A percentile compares a stretch with the other conserved stretches of the same genome.
phyloP scores from a whole-genome alignment of 2,113 vertebrate genomes.

The Megatriorchis doriae region DNA sequence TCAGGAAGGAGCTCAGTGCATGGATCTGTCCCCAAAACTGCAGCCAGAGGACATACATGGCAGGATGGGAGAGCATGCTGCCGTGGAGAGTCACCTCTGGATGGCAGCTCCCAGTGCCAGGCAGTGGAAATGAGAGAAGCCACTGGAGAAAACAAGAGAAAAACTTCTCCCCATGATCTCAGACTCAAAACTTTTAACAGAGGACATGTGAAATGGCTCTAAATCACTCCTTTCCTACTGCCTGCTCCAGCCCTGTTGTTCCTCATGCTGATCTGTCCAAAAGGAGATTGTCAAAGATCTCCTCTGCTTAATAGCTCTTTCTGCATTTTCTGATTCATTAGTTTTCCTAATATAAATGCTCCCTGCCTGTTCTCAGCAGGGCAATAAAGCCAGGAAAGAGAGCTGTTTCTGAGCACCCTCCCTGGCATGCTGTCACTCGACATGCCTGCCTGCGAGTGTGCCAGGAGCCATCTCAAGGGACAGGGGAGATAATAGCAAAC shows the following conservation, averaged over 20 bases:
- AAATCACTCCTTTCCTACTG: background rate
- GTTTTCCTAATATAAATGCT: background rate
- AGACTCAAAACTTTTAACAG: background rate
- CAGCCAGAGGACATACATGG: background rate
- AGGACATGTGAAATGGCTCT: background rate
- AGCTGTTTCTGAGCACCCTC: background rate
- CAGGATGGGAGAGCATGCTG: background rate
- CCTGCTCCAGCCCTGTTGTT: background rate
- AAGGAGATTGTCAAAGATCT: background rate
- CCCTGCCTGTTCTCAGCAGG: background rate
- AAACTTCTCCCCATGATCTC: background rate
- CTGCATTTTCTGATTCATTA: constrained; percentile 9
- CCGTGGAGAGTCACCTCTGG: background rate
- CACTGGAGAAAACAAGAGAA: background rate
- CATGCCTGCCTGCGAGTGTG: background rate
- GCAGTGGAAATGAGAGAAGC: background rate
- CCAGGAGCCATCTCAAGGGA: background rate
- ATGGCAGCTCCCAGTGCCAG: background rate
- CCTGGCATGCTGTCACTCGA: accelerated
- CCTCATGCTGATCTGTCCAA: background rate
- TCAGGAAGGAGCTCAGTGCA: background rate
- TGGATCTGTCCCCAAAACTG: background rate
- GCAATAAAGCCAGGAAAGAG: background rate
- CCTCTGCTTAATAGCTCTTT: background rate
- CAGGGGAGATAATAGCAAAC: background rate